Percentiles rank a stretch among this genome's conserved stretches.
Conservation (phyloP, 2,888 invertebrate genomes). For the Pachydiplax longipennis region DNA sequence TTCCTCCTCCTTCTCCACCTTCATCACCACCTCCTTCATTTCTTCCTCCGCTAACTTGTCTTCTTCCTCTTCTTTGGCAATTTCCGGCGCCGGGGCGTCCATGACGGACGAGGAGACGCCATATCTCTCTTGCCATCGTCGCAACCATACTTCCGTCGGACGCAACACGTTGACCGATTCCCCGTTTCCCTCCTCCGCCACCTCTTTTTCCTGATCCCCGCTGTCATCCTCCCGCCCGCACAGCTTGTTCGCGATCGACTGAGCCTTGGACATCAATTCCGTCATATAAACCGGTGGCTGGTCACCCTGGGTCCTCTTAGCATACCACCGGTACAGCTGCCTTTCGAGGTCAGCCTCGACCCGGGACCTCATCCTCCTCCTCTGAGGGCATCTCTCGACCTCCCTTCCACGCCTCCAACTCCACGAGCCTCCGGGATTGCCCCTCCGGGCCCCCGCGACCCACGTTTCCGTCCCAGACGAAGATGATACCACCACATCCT, state of each 20-base stretch:
- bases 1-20: neutral
- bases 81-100: neutral
- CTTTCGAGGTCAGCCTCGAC: constrained; percentile 54
- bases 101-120: constrained; percentile 46
- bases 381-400: constrained; percentile 13
- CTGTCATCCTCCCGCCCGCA: constrained; percentile 9
- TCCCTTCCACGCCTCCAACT: constrained; percentile 19
- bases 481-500: constrained; percentile 18
- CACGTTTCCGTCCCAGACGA: neutral
- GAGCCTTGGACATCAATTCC: constrained; percentile 20
- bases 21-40: neutral
- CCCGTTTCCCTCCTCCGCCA: neutral
- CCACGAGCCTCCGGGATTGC: neutral
- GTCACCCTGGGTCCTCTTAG: constrained; percentile 48
- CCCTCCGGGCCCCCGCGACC: neutral
- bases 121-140: constrained; percentile 50
- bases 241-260: neutral
- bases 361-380: constrained; percentile 35
- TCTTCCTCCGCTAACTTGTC: neutral
- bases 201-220: constrained; percentile 32
- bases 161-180: constrained; percentile 49
- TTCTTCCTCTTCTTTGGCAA: neutral
- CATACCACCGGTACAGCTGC: constrained; percentile 54
- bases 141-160: constrained; percentile 48
- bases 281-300: constrained; percentile 46